phyloP scores from a whole-genome alignment of 2,888 invertebrate genomes.

The Heteropelma amictum region DNA sequence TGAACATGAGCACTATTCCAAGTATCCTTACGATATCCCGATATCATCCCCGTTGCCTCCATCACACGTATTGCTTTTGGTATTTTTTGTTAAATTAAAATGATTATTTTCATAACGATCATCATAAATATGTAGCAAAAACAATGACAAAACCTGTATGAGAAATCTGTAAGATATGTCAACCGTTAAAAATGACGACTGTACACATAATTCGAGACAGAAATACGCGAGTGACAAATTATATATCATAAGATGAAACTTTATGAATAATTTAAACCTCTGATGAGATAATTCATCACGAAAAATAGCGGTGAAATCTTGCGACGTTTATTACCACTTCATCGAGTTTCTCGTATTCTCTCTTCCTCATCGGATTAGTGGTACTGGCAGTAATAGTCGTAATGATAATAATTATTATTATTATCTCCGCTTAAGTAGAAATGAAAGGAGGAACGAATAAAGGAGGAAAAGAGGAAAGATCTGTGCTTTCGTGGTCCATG shows the following conservation, averaged over 20 bases:
- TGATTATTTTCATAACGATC: too few relatives aligned
- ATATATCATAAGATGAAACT: background rate
- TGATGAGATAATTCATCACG: background rate
- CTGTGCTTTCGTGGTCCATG: constrained; percentile 34
- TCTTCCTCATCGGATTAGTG: constrained; percentile 45
- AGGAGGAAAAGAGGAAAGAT: constrained; percentile 16
- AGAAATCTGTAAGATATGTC: too few relatives aligned
- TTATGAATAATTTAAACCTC: background rate
- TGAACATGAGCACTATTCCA: too few relatives aligned
- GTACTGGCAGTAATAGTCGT: constrained; percentile 34
- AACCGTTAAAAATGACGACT: too few relatives aligned
- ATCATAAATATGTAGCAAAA: too few relatives aligned
- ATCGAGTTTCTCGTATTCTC: constrained; percentile 15
- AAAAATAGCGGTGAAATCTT: background rate
- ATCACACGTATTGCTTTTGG: too few relatives aligned
- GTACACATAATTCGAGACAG: too few relatives aligned
- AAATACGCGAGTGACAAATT: too few relatives aligned
- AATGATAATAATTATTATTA: constrained; percentile 35
- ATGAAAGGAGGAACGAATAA: constrained; percentile 8
- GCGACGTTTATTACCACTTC: constrained; percentile 44
- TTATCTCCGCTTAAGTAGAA: constrained; percentile 38
- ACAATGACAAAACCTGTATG: too few relatives aligned
- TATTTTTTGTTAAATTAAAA: too few relatives aligned
- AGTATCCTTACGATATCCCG: too few relatives aligned
- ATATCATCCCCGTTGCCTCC: too few relatives aligned